phyloP scores from a whole-genome alignment of 2,113 vertebrate genomes.

The Siniperca chuatsi region DNA sequence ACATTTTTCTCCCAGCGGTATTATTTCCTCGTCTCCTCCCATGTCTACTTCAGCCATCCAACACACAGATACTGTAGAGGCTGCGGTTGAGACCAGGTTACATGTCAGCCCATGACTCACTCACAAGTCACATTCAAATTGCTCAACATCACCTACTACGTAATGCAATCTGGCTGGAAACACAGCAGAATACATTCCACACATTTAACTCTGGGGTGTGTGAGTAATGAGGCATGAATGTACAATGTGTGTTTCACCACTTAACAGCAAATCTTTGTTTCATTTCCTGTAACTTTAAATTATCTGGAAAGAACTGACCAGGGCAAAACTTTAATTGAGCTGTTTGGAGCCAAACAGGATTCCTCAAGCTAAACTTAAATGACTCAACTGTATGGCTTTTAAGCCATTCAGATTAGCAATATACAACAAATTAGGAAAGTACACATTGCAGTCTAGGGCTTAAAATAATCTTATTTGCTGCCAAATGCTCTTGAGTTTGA shows the following conservation, averaged over 20 bases:
- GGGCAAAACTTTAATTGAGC: slow-evolving; percentile 34
- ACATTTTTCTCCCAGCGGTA: slow-evolving; percentile 30
- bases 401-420: background rate
- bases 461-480: background rate
- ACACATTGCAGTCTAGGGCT: background rate
- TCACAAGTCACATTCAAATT: slow-evolving; percentile 37
- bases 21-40: slow-evolving; percentile 36
- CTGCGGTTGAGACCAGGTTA: slow-evolving; percentile 15
- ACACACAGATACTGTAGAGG: slow-evolving; percentile 4
- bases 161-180: slow-evolving; percentile 59
- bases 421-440: background rate
- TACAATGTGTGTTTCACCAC: slow-evolving; percentile 26
- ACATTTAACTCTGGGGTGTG: slow-evolving; percentile 37
- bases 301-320: slow-evolving; percentile 31
- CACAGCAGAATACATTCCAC: slow-evolving; percentile 50
- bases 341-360: slow-evolving; percentile 18
- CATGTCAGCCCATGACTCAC: slow-evolving; percentile 54
- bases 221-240: slow-evolving; percentile 57
- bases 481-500: background rate
- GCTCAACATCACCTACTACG: slow-evolving; percentile 27
- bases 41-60: slow-evolving; percentile 7
- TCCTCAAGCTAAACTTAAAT: slow-evolving; percentile 20
- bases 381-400: background rate
- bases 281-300: slow-evolving; percentile 61
- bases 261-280: slow-evolving; percentile 39